Conservation (phyloP, 2,113 vertebrate genomes). For the Zosterops borbonicus region DNA sequence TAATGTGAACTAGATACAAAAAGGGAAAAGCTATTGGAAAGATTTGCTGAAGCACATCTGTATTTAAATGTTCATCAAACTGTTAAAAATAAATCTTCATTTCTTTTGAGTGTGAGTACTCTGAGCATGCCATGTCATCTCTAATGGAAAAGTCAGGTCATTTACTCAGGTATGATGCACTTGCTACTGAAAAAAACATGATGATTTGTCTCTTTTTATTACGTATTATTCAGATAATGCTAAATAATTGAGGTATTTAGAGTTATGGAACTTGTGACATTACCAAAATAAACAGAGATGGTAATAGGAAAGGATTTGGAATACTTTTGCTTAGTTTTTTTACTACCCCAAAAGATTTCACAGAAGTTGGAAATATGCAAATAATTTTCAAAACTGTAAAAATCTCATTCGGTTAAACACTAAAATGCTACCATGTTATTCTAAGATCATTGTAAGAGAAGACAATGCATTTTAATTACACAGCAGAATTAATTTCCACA, state of each 20-base stretch:
- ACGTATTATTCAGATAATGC: constrained; percentile 72
- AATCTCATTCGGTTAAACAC: not conserved
- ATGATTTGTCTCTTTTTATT: constrained; percentile 77
- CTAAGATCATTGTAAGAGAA: not conserved
- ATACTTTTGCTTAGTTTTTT: constrained; percentile 4
- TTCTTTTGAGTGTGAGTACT: constrained; percentile 60
- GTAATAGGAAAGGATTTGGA: constrained; percentile 49
- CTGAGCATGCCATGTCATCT: constrained; percentile 37
- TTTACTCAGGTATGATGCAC: constrained; percentile 70
- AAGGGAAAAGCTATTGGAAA: not conserved
- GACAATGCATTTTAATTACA: not conserved
- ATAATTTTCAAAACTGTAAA: constrained; percentile 13
- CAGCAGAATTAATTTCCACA: not conserved
- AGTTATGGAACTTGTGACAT: constrained; percentile 48
- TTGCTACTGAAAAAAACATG: constrained; percentile 76
- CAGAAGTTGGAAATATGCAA: not conserved
- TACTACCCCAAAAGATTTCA: not conserved
- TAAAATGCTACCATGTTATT: not conserved
- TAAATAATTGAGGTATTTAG: constrained; percentile 77
- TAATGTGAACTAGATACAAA: not conserved
- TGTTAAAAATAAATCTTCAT: constrained; percentile 64
- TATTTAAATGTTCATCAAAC: constrained; percentile 64
- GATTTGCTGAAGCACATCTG: constrained; percentile 17
- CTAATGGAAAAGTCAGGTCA: constrained; percentile 79
- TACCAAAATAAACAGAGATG: constrained; percentile 59